phyloP scores from a whole-genome alignment of 2,888 invertebrate genomes.

The Ectemnius cavifrons region DNA sequence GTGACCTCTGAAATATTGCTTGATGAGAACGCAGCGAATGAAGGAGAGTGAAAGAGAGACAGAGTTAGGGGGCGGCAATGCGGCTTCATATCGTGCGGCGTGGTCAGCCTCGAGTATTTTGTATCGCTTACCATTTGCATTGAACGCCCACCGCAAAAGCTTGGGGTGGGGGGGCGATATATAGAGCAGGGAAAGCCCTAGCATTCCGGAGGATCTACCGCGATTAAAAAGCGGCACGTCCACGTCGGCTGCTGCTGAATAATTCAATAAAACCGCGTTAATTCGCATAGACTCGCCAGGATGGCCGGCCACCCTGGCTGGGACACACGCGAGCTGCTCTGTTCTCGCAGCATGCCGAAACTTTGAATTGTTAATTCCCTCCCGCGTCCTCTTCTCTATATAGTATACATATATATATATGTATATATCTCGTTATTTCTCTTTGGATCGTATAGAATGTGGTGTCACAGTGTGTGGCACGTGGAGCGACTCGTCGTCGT shows the following conservation, averaged over 20 bases:
- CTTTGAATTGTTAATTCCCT: conserved; percentile 58
- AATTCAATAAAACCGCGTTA: conserved; percentile 60
- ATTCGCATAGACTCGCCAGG: conserved; percentile 51
- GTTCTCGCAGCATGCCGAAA: conserved; percentile 39
- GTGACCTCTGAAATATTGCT: not conserved
- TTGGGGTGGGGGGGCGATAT: not conserved
- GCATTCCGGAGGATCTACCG: conserved; percentile 47
- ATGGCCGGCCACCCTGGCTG: conserved; percentile 11
- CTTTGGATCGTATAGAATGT: too few species aligned
- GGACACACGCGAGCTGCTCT: conserved; percentile 37
- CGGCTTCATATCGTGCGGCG: not conserved
- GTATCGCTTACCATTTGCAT: conserved; percentile 54
- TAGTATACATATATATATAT: too few species aligned
- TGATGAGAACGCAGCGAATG: not conserved
- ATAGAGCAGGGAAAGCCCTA: not conserved
- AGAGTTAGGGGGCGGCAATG: not conserved
- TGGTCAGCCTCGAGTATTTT: conserved; percentile 13
- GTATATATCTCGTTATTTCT: too few species aligned
- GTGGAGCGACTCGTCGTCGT: conserved; percentile 20
- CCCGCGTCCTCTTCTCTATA: too few species aligned
- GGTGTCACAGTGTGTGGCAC: not conserved
- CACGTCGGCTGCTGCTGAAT: conserved; percentile 49
- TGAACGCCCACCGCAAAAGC: conserved; percentile 20
- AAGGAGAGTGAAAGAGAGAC: not conserved
- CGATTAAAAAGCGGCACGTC: conserved; percentile 53